phyloP scores from a whole-genome alignment of 2,888 invertebrate genomes.

The Troilus luridus region DNA sequence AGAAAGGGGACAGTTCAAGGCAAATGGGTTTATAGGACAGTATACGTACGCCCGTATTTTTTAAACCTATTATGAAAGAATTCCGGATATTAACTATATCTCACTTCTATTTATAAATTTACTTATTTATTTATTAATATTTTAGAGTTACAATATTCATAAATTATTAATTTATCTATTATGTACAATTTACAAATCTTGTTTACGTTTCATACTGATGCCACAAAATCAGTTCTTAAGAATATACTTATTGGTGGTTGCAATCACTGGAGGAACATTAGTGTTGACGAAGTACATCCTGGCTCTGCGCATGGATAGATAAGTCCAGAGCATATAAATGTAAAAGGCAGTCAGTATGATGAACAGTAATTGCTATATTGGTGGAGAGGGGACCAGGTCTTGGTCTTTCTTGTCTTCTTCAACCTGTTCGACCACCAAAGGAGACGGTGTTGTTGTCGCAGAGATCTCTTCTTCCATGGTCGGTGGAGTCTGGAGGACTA shows the following conservation, averaged over 20 bases:
- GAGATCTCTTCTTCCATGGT: not conserved
- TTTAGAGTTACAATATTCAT: not conserved
- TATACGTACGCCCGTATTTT: not conserved
- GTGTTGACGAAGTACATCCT: not conserved
- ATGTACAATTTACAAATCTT: not conserved
- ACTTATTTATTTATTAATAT: not conserved
- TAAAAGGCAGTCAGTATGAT: constrained; percentile 31
- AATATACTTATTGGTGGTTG: not conserved
- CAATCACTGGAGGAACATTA: not conserved
- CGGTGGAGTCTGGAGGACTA: not conserved
- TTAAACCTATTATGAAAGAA: not conserved
- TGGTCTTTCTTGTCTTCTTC: not conserved
- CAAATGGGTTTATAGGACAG: constrained; percentile 22
- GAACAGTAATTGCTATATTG: constrained; percentile 49
- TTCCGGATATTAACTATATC: not conserved
- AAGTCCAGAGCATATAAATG: constrained; percentile 12
- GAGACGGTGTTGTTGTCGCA: not conserved
- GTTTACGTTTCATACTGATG: not conserved
- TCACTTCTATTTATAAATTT: not conserved
- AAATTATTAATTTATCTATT: not conserved
- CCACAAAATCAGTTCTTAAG: not conserved
- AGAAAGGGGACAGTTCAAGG: constrained; percentile 36
- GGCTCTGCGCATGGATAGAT: not conserved
- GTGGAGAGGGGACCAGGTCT: constrained; percentile 1
- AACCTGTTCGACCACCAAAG: not conserved